These are phyloP conservation scores for Boleophthalmus pectinirostris DNA, from an alignment of 2,113 vertebrate genomes.

Conservation along the genomic window DNA sequence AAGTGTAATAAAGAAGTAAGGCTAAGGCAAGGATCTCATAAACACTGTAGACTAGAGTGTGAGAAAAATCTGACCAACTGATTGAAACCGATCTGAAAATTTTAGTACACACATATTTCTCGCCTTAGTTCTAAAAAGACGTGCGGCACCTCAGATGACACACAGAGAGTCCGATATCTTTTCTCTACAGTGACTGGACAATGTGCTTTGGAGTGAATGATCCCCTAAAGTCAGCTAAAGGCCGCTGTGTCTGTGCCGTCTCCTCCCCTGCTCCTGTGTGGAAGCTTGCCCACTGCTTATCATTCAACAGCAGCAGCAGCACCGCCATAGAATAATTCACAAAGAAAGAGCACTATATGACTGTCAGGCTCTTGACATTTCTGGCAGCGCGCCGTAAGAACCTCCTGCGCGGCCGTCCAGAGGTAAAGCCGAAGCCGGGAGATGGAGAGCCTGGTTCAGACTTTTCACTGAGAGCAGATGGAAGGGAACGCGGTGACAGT, in stretches of 20 bases:
- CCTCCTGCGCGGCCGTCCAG: constrained; percentile 1
- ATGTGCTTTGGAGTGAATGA: neutral
- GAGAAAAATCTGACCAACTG: too few species aligned
- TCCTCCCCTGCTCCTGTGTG: neutral
- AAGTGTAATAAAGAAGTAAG: too few species aligned
- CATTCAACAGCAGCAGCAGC: neutral
- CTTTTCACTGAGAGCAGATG: neutral
- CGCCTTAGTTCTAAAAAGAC: neutral
- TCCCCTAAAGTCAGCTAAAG: neutral
- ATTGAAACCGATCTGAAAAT: too few species aligned
- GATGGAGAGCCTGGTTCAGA: neutral
- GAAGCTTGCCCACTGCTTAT: neutral
- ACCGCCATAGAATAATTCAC: constrained; percentile 20
- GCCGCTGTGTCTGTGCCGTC: neutral
- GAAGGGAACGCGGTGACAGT: neutral
- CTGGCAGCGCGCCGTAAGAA: constrained; percentile 8
- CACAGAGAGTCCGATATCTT: neutral
- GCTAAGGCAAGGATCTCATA: too few species aligned
- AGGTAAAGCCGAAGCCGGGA: neutral
- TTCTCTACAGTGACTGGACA: neutral
- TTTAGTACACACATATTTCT: neutral
- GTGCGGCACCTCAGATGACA: neutral
- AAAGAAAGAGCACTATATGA: constrained; percentile 6
- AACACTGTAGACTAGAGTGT: too few species aligned
- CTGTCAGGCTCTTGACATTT: constrained; percentile 29